Evolutionary conservation across 2,113 vertebrate genomes (phyloP).

Genomic region (Aspidoscelis tigris): DNA sequence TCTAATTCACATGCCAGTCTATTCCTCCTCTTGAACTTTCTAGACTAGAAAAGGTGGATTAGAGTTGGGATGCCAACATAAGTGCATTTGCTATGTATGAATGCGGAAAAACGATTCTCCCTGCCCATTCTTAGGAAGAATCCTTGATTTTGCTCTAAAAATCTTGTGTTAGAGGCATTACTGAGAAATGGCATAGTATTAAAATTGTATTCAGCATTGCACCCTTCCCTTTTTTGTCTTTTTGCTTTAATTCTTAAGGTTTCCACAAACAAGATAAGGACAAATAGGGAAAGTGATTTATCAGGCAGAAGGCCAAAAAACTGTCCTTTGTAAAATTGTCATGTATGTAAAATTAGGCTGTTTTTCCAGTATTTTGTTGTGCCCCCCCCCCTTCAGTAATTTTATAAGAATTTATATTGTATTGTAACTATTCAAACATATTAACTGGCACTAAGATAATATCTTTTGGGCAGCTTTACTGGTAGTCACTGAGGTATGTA

Average conservation of each 20-base stretch:
- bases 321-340: neutral
- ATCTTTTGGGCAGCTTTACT: conserved; percentile 68
- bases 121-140: neutral
- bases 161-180: neutral
- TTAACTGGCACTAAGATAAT: conserved; percentile 67
- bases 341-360: neutral
- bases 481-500: conserved; percentile 76
- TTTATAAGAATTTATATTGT: conserved; percentile 65
- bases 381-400: conserved; percentile 23
- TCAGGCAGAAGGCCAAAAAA: neutral
- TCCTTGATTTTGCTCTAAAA: neutral
- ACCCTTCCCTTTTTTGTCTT: neutral
- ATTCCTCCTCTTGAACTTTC: too few relatives aligned
- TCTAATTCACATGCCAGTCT: too few relatives aligned
- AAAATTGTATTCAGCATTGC: too few relatives aligned
- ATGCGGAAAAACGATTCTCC: neutral
- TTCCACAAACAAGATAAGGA: neutral
- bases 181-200: neutral
- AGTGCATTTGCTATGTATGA: too few relatives aligned
- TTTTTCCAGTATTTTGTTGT: neutral
- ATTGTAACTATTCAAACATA: conserved; percentile 58
- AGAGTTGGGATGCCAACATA: too few relatives aligned
- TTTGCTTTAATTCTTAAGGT: too few relatives aligned
- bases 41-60: too few relatives aligned
- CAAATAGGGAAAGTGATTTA: neutral